phyloP scores from a whole-genome alignment of 2,888 invertebrate genomes.

The Patella ulyssiponensis region DNA sequence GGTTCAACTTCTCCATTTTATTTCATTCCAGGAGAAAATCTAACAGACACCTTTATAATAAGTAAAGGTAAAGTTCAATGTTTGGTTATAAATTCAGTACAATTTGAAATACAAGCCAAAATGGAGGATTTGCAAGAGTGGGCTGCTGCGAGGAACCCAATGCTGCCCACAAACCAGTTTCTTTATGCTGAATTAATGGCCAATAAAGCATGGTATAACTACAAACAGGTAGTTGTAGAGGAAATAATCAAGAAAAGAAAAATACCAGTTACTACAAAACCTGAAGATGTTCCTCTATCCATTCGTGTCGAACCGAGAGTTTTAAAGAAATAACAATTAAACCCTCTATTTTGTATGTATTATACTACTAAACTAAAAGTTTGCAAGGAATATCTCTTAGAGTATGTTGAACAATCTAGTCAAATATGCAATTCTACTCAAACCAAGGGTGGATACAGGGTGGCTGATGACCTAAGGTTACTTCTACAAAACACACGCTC shows the following conservation, averaged over 20 bases:
- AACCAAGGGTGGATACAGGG: too few relatives aligned
- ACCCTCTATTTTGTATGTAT: too few relatives aligned
- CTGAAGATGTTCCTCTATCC: constrained; percentile 44
- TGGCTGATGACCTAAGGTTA: too few relatives aligned
- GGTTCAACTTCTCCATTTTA: neutral
- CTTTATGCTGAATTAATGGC: constrained; percentile 42
- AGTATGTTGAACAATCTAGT: too few relatives aligned
- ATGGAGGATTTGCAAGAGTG: constrained; percentile 42
- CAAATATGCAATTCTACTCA: too few relatives aligned
- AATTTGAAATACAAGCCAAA: constrained; percentile 48
- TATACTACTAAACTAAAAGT: too few relatives aligned
- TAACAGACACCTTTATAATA: constrained; percentile 50
- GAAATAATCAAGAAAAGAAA: constrained; percentile 38
- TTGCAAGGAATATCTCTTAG: too few relatives aligned
- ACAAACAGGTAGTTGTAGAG: constrained; percentile 44
- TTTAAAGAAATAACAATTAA: neutral
- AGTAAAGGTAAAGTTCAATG: constrained; percentile 48
- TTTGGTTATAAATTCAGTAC: constrained; percentile 44
- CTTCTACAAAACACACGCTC: too few relatives aligned
- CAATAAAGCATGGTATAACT: constrained; percentile 49
- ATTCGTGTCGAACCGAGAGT: constrained; percentile 36
- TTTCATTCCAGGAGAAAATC: constrained; percentile 47
- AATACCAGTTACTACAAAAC: constrained; percentile 19
- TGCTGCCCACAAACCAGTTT: constrained; percentile 42
- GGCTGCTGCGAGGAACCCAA: constrained; percentile 38